phyloP scores from a whole-genome alignment of 2,113 vertebrate genomes.

The Chaetodon trifascialis region DNA sequence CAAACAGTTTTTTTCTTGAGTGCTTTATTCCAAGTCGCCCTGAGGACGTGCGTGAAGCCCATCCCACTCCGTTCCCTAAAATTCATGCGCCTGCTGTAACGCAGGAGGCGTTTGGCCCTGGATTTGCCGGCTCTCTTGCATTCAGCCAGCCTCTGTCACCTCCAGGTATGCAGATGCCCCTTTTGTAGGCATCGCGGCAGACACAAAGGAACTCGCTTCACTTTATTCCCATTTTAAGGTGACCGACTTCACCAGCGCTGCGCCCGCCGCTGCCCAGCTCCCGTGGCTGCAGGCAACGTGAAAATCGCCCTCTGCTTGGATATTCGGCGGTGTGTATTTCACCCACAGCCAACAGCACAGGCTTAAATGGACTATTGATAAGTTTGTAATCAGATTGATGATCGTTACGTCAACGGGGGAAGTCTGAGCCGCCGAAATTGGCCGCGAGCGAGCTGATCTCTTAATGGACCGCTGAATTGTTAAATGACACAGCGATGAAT shows the following conservation, averaged over 20 bases:
- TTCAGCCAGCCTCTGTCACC: slow-evolving; percentile 20
- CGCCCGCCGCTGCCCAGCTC: slow-evolving; percentile 36
- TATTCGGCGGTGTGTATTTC: slow-evolving; percentile 7
- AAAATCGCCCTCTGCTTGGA: slow-evolving; percentile 10
- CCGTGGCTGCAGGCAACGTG: slow-evolving; percentile 19
- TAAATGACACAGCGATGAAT: slow-evolving; percentile 59
- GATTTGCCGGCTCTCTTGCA: slow-evolving; percentile 57
- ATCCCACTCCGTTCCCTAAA: slow-evolving; percentile 66
- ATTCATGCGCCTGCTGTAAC: slow-evolving; percentile 57
- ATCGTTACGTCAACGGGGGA: slow-evolving; percentile 35
- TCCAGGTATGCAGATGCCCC: slow-evolving; percentile 64
- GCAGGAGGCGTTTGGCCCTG: slow-evolving; percentile 60
- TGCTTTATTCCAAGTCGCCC: slow-evolving; percentile 36
- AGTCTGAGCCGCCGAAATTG: slow-evolving; percentile 18
- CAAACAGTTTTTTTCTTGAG: not conserved
- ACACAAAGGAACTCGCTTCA: slow-evolving; percentile 76
- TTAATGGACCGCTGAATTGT: slow-evolving; percentile 27
- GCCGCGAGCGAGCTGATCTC: slow-evolving; percentile 19
- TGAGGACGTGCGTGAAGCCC: slow-evolving; percentile 67
- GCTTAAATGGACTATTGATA: slow-evolving; percentile 51
- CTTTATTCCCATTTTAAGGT: slow-evolving; percentile 45
- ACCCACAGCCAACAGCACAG: not conserved
- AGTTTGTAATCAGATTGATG: slow-evolving; percentile 62
- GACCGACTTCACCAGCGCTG: slow-evolving; percentile 41
- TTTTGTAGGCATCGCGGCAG: slow-evolving; percentile 43